Percentiles rank a stretch among this genome's conserved stretches.
phyloP scores from a whole-genome alignment of 2,888 invertebrate species.

The Xestia rhomboidea region DNA sequence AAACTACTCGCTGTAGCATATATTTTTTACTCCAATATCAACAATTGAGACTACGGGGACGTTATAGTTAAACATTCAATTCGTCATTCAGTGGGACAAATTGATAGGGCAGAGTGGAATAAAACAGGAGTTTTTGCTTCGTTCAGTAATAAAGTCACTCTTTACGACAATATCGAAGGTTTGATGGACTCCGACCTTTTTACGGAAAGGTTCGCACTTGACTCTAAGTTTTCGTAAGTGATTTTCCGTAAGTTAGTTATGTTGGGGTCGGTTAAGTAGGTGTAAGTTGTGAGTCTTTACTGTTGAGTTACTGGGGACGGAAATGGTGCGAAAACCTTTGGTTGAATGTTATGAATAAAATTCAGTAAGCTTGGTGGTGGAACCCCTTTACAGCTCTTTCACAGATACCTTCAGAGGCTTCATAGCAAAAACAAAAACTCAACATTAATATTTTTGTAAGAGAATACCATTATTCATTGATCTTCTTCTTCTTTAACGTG shows the following conservation, averaged over 20 bases:
- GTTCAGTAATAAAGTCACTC: constrained; percentile 59
- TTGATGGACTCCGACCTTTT: constrained; percentile 56
- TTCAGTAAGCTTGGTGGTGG: not conserved
- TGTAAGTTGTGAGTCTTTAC: constrained; percentile 33
- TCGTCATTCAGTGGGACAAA: not conserved
- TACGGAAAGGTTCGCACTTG: constrained; percentile 55
- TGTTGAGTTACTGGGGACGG: not conserved
- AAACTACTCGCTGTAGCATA: not conserved
- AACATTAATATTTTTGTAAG: too few species aligned
- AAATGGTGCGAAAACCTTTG: not conserved
- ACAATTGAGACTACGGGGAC: not conserved
- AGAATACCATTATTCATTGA: too few species aligned
- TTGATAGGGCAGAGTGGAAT: not conserved
- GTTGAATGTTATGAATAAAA: not conserved
- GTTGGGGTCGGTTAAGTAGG: constrained; percentile 20
- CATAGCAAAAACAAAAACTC: too few species aligned
- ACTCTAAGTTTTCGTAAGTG: constrained; percentile 61
- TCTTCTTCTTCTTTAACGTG: too few species aligned
- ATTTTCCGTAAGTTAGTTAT: constrained; percentile 54
- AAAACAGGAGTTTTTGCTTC: constrained; percentile 18
- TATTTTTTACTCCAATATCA: not conserved
- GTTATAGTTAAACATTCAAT: not conserved
- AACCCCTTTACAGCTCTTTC: not conserved
- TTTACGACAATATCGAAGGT: constrained; percentile 60
- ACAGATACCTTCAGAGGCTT: not conserved